Conservation (phyloP, 2,797 vertebrate species). For the Epinephelus awoara region DNA sequence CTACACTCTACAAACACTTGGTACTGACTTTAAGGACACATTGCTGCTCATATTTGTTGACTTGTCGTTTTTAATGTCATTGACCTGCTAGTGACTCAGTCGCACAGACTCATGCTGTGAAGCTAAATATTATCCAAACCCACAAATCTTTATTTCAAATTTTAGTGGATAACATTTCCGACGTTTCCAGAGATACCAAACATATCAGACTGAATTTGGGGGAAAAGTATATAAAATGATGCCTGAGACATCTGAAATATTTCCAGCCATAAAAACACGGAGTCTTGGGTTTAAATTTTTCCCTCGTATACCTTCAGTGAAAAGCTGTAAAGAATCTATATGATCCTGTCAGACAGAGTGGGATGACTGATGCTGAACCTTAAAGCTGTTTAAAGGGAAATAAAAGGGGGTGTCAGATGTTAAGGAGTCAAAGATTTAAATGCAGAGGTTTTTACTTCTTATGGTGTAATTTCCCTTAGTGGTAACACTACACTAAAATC, state of each 20-base stretch:
- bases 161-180: background rate
- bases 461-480: background rate
- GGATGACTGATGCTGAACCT: background rate
- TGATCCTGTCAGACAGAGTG: background rate
- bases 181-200: slow-evolving; percentile 26
- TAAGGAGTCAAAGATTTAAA: background rate
- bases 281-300: slow-evolving; percentile 15
- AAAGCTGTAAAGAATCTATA: slow-evolving; percentile 14
- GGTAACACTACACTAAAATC: background rate
- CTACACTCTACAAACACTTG: background rate
- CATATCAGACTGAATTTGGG: slow-evolving; percentile 14
- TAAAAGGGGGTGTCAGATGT: background rate
- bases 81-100: background rate
- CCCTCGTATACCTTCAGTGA: background rate
- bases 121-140: slow-evolving; percentile 9
- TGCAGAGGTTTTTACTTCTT: background rate
- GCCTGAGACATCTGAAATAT: background rate
- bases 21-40: background rate
- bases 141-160: slow-evolving; percentile 14
- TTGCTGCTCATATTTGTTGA: background rate
- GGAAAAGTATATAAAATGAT: slow-evolving; percentile 8
- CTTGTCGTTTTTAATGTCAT: background rate
- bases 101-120: background rate
- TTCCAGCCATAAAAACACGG: slow-evolving; percentile 17
- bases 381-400: background rate